Evolutionary conservation across 2,113 vertebrate genomes (phyloP).

Genomic region (Cynoglossus semilaevis): DNA sequence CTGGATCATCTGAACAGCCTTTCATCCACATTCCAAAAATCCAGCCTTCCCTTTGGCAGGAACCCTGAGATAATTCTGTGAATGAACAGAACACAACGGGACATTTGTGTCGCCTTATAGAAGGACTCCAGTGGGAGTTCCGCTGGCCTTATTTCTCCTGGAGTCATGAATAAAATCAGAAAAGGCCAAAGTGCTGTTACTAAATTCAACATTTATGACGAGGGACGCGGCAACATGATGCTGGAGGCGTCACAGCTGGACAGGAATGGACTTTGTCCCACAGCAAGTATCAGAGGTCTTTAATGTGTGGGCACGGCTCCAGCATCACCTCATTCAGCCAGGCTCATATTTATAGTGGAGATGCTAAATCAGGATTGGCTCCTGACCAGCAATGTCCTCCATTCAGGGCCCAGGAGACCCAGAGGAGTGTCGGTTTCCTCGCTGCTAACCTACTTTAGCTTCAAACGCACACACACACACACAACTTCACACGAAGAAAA

Average conservation of each 20-base stretch:
- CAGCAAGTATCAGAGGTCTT: slow-evolving; percentile 39
- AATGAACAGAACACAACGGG: too few species aligned
- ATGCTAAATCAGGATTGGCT: slow-evolving; percentile 75
- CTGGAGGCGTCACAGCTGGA: slow-evolving; percentile 9
- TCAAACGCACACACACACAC: slow-evolving; percentile 25
- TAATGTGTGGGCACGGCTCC: slow-evolving; percentile 63
- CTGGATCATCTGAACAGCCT: too few species aligned
- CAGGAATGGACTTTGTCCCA: slow-evolving; percentile 40
- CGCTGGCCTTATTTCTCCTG: too few species aligned
- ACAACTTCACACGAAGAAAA: slow-evolving; percentile 5
- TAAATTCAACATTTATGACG: slow-evolving; percentile 17
- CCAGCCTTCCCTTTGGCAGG: too few species aligned
- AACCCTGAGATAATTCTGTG: too few species aligned
- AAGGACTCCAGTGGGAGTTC: too few species aligned
- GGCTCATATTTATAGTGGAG: slow-evolving; percentile 74
- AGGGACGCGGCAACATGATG: slow-evolving; percentile 35
- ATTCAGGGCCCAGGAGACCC: slow-evolving; percentile 61
- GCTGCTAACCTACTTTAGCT: slow-evolving; percentile 64
- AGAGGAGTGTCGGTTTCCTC: slow-evolving; percentile 56
- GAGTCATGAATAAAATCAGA: background rate
- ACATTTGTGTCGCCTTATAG: too few species aligned
- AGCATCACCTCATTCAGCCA: slow-evolving; percentile 72
- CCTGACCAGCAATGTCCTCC: slow-evolving; percentile 70
- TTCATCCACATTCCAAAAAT: too few species aligned
- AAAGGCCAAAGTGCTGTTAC: background rate